These are phyloP conservation scores for Yponomeuta malinellus DNA, from an alignment of 2,888 invertebrate species.

Conservation along the genomic window DNA sequence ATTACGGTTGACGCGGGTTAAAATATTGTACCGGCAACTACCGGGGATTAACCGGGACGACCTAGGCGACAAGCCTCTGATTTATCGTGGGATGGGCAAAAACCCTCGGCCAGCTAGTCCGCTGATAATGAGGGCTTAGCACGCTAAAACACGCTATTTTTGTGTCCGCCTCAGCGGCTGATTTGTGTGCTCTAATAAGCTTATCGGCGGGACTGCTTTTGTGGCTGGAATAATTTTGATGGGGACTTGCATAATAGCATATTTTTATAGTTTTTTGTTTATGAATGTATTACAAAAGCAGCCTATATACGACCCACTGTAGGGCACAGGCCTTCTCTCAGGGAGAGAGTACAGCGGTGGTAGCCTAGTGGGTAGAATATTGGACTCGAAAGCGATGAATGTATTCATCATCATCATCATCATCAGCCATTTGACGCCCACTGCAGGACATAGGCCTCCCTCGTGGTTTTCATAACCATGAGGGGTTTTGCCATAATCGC, in stretches of 20 bases:
- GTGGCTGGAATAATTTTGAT: background rate
- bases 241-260: too few relatives aligned
- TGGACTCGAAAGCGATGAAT: too few relatives aligned
- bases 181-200: background rate
- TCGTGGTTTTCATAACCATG: background rate
- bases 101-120: background rate
- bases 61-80: constrained; percentile 11
- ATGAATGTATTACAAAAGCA: too few relatives aligned
- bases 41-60: constrained; percentile 7
- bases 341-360: too few relatives aligned
- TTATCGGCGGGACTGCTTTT: background rate
- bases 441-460: background rate
- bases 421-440: too few relatives aligned
- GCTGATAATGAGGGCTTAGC: constrained; percentile 9
- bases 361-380: too few relatives aligned
- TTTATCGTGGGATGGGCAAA: constrained; percentile 9
- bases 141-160: constrained; percentile 5
- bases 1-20: constrained; percentile 25
- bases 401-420: too few relatives aligned
- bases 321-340: too few relatives aligned
- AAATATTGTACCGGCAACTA: constrained; percentile 15
- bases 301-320: too few relatives aligned
- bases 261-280: too few relatives aligned
- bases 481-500: too few relatives aligned
- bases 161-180: constrained; percentile 9